Conservation (phyloP, 2,888 invertebrate species). For the Rotaria socialis region DNA sequence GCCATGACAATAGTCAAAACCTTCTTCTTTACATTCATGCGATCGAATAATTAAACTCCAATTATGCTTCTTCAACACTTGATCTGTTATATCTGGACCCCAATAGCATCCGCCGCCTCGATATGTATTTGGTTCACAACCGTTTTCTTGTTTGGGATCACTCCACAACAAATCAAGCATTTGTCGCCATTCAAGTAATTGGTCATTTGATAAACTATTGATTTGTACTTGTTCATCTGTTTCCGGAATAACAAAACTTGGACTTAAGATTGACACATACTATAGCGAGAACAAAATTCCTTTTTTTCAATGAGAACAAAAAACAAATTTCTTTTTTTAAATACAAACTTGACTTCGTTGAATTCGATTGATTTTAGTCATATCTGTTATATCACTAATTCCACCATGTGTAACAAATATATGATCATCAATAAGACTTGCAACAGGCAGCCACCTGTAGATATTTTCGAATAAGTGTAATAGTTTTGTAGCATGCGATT, state of each 20-base stretch:
- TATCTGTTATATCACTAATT: slow-evolving; percentile 79
- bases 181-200: slow-evolving; percentile 47
- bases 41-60: slow-evolving; percentile 76
- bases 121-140: slow-evolving; percentile 63
- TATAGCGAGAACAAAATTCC: neutral
- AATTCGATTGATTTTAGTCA: slow-evolving; percentile 66
- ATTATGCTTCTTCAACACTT: slow-evolving; percentile 73
- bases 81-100: slow-evolving; percentile 78
- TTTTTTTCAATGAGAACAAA: too few relatives aligned
- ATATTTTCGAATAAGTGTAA: slow-evolving; percentile 79
- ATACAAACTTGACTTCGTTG: slow-evolving; percentile 72
- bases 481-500: slow-evolving; percentile 64
- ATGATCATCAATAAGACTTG: slow-evolving; percentile 80
- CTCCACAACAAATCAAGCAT: slow-evolving; percentile 85
- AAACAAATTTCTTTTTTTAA: too few relatives aligned
- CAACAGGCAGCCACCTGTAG: slow-evolving; percentile 84
- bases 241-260: slow-evolving; percentile 36
- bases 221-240: slow-evolving; percentile 42
- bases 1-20: slow-evolving; percentile 79
- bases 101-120: slow-evolving; percentile 90
- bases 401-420: slow-evolving; percentile 87
- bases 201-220: slow-evolving; percentile 13
- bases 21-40: slow-evolving; percentile 87
- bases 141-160: slow-evolving; percentile 68
- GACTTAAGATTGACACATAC: slow-evolving; percentile 45